Conservation (phyloP, 2,113 vertebrate genomes). For the Cheirogaleus medius region DNA sequence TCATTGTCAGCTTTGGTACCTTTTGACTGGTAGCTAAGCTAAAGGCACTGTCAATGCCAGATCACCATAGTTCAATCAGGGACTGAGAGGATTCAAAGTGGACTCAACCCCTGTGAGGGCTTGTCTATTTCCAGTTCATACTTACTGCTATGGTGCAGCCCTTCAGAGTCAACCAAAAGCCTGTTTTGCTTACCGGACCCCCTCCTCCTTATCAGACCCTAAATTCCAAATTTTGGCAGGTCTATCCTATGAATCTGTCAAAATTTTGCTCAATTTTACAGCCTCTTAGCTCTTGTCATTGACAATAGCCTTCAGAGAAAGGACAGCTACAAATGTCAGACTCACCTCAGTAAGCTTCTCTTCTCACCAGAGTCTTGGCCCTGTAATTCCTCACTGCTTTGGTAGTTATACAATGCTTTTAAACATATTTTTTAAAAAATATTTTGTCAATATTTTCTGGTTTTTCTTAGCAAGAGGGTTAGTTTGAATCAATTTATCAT, state of each 20-base stretch:
- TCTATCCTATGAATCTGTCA: background rate
- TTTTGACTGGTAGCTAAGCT: background rate
- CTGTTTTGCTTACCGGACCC: background rate
- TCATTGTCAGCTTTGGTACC: background rate
- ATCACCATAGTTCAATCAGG: background rate
- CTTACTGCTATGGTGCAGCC: background rate
- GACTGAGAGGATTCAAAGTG: background rate
- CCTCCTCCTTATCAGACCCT: background rate
- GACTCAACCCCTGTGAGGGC: background rate
- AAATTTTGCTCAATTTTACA: background rate
- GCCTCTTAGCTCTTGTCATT: background rate
- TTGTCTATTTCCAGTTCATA: background rate
- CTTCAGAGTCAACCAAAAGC: background rate
- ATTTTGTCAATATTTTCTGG: background rate
- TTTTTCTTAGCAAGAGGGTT: background rate
- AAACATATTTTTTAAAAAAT: background rate
- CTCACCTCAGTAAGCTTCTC: background rate
- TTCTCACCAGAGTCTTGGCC: background rate
- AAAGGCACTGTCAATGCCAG: background rate
- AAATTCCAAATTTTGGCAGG: background rate
- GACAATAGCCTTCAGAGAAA: background rate
- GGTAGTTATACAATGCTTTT: background rate
- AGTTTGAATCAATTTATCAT: background rate
- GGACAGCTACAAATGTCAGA: background rate
- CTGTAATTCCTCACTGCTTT: background rate